Base-by-base conservation (phyloP, 2,888 invertebrate species). In the Nephrotoma flavescens region DNA sequence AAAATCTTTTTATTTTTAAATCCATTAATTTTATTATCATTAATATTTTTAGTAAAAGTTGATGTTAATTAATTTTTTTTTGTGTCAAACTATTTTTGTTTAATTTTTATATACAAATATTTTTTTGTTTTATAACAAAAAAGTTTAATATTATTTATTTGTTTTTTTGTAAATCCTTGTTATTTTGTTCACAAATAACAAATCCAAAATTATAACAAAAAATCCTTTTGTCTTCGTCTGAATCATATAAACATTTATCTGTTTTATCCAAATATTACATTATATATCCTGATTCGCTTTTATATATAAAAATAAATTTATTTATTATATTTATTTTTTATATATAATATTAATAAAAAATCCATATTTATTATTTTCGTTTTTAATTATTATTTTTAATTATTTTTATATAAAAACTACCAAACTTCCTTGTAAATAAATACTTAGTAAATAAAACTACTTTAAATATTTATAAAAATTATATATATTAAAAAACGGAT, bases 181-280 rank as follows among this genome's bases (percentile, higher is more conserved):
- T 84, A 84, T 84, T 41, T 84, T 41, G 41, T 84, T 42, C 42
- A 84, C 41, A 84, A 42, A 84, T 42, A 84, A 84, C n/a, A 84
- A 84, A 84, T 84, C 84, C 84, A 84, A 84, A 83, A 84, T 6
- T 92, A 92, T 93, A 93, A 92, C 93, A 93, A 93, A 92, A 93
- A 93, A 94, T 93, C 95, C 94, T 94, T 94, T 94, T 95, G 95
- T 95, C 95, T 95, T 94, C 95, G 95, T 95, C 95, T 94, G 92
- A 94, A 95, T 93, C 95, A 95, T 95, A 71, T 31, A 71, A 71
- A 71, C 71, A 71, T 71, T 71, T 71, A 71, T 71, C 71, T 71
- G 71, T 71, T 71, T 71, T 71, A 71, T 71, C 71, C 71, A 71
- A 71, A 71, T 31, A 11, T 71, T 71, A 71, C 71, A 71, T 71